Evolutionary conservation across 2,797 vertebrate species (phyloP).

Genomic region (Tragelaphus eurycerus): DNA sequence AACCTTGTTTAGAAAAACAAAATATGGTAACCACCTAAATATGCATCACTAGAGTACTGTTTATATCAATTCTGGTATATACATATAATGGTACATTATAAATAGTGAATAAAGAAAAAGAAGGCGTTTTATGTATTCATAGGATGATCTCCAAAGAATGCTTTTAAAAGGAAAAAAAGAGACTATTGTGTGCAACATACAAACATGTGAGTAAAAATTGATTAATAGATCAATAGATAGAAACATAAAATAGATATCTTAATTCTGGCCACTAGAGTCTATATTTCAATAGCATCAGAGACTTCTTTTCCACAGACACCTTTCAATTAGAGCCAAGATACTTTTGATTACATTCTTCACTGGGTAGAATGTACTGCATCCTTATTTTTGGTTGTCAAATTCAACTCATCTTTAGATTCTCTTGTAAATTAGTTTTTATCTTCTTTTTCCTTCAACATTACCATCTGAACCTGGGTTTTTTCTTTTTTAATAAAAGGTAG

Average conservation of each 20-base stretch:
- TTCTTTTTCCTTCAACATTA: neutral
- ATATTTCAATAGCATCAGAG: neutral
- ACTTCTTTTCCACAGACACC: neutral
- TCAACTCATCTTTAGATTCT: neutral
- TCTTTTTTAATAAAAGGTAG: constrained; percentile 3
- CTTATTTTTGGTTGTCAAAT: neutral
- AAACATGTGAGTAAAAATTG: neutral
- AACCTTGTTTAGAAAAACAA: constrained; percentile 23
- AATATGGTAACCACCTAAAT: neutral
- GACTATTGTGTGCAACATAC: neutral
- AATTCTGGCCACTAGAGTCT: neutral
- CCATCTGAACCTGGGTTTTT: neutral
- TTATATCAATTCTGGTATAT: neutral
- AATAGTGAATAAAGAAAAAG: neutral
- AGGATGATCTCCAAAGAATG: neutral
- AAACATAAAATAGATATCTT: neutral
- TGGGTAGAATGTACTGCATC: neutral
- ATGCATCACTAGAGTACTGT: neutral
- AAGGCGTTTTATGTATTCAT: neutral
- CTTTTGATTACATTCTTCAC: neutral
- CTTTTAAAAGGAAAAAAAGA: neutral
- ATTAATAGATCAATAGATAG: neutral
- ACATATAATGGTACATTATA: neutral
- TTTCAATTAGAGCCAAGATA: neutral
- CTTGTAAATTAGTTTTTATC: neutral